phyloP scores from a whole-genome alignment of 2,797 vertebrate genomes.

The Coregonus suidteri region DNA sequence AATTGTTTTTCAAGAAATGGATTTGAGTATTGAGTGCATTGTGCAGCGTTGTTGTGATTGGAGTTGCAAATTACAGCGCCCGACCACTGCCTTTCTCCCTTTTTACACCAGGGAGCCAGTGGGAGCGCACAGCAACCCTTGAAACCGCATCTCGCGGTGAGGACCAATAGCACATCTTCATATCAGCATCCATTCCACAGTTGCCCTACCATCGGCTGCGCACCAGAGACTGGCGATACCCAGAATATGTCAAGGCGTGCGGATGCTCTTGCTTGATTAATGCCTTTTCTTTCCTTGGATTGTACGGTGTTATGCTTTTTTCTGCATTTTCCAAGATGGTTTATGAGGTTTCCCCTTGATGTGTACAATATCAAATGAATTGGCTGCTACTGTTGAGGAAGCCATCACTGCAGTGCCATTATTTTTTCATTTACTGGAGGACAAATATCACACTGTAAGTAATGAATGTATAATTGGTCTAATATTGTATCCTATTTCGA shows the following conservation, averaged over 20 bases:
- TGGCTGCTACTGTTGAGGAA: slow-evolving; percentile 33
- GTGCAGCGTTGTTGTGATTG: slow-evolving; percentile 13
- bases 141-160: slow-evolving; percentile 62
- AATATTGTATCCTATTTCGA: neutral
- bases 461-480: neutral
- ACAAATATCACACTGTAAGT: slow-evolving; percentile 68
- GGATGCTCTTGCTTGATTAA: slow-evolving; percentile 39
- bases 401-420: slow-evolving; percentile 48
- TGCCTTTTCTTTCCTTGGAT: slow-evolving; percentile 26
- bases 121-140: slow-evolving; percentile 56
- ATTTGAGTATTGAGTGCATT: slow-evolving; percentile 40
- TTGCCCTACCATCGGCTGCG: slow-evolving; percentile 56
- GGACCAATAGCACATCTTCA: slow-evolving; percentile 76
- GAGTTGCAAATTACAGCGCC: slow-evolving; percentile 50
- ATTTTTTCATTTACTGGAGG: slow-evolving; percentile 38
- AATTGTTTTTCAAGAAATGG: neutral
- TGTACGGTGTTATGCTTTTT: slow-evolving; percentile 47
- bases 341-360: slow-evolving; percentile 44
- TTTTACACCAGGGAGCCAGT: slow-evolving; percentile 37
- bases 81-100: slow-evolving; percentile 60
- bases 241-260: slow-evolving; percentile 53
- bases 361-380: slow-evolving; percentile 45
- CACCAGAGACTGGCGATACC: slow-evolving; percentile 47
- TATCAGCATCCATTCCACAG: slow-evolving; percentile 73
- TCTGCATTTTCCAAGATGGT: slow-evolving; percentile 50